Evolutionary conservation across 2,797 vertebrate species (phyloP), one percentile per base, ranked within the genome.

Genomic region (Cyclura pinguis): DNA sequence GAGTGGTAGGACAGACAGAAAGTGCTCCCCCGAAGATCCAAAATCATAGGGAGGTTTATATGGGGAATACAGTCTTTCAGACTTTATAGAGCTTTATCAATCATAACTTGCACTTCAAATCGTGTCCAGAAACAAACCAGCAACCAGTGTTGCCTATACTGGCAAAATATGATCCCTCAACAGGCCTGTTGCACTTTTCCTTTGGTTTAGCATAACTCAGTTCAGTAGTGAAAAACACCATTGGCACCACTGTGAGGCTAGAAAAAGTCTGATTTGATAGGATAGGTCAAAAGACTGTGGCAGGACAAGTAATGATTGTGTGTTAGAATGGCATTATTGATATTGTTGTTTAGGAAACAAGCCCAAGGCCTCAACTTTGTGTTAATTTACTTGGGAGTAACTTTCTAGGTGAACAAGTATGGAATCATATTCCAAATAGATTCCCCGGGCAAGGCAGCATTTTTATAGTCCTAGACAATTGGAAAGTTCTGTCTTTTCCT

Each of bases 201-300:
- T 92, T 92, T 62, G 52, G 32, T 93, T 92, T 59, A 76, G 72
- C 7, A 76, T 73, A 84, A 38, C 38, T 84, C 27, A 29, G n/a
- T 55, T 59, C 27, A 77, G 42, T 50, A 18, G 35, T 86, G 52
- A 38, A 69, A 74, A 38, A 35, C 35, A 80, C 32, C 78, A 80
- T 18, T 29, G 32, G 67, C 24, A 84, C 1, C 57, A 62, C 88
- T 64, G 9, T 32, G 9, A 16, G 3, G 89, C 47, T 85, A 82
- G 81, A 32, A 87, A 32, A 52, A 35, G 24, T 88, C 2, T 5
- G 10, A 8, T 92, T 92, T 32, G 91, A n/a, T 10, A 88, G 27
- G 6, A 64, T 0, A 42, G 67, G 0, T 22, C 12, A 47, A 55
- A 85, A 73, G n/a, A 87, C 29, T 89, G 62, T 77, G 80, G 1